Percentiles rank a stretch among this genome's conserved stretches.
These are phyloP conservation scores for Lasioglossum figueresi DNA, from an alignment of 2,888 invertebrate genomes.

Conservation along the genomic window DNA sequence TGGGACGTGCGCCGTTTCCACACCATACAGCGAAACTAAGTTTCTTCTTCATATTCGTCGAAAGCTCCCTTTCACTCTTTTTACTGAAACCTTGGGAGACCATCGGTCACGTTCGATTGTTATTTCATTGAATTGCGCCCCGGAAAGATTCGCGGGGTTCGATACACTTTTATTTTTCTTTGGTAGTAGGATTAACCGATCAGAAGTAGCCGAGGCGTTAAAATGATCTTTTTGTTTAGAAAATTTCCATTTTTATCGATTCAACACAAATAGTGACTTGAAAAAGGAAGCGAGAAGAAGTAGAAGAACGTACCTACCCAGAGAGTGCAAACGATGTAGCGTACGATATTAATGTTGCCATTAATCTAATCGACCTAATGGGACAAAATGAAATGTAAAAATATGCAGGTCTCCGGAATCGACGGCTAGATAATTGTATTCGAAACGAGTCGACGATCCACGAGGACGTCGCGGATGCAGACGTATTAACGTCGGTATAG, in stretches of 20 bases:
- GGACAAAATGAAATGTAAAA: background rate
- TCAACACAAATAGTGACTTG: background rate
- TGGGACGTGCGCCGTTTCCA: background rate
- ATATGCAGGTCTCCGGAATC: background rate
- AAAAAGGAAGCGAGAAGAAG: background rate
- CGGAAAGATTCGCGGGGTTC: background rate
- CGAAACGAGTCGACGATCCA: background rate
- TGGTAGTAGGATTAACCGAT: background rate
- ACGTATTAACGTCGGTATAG: background rate
- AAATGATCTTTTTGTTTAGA: background rate
- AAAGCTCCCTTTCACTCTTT: background rate
- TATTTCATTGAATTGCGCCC: background rate
- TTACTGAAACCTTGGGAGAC: background rate
- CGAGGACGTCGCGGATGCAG: background rate
- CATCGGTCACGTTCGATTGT: background rate
- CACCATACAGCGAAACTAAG: background rate
- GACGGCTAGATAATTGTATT: conserved; percentile 18
- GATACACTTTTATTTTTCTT: background rate
- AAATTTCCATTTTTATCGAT: background rate
- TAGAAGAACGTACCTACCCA: background rate
- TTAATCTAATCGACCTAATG: background rate
- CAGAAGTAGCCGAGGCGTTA: background rate
- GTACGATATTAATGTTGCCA: background rate
- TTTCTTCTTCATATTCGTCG: background rate
- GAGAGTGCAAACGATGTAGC: background rate